Base-by-base conservation (phyloP, 2,113 vertebrate species). In the Plecturocebus donacophilus region DNA sequence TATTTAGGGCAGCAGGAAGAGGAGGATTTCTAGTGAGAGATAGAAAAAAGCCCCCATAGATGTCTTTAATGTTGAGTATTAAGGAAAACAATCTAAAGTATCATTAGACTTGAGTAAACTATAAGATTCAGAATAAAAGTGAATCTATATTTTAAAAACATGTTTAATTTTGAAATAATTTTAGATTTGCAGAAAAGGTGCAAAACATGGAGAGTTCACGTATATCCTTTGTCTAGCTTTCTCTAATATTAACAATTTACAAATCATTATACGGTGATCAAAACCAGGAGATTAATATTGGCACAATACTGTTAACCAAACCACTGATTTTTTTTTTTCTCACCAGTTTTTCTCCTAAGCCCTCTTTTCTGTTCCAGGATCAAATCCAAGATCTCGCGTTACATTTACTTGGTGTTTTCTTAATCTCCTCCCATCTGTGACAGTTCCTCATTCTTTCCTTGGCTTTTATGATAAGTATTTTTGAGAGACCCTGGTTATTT, bases 141-240 rank as follows among this genome's bases (percentile, higher is more conserved):
- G 47, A 85, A 68, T 70, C 13, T 9, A 70, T 4, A 58, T 90
- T 95, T 95, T 90, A 2, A 8, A 77, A 90, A 90, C 90, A 56
- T 84, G 32, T 85, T 94, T 90, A 76, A 79, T 49, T 32, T 70
- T 90, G 38, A 84, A 83, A 84, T 45, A 94, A 68, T 73, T 87
- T 80, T 70, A 58, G 25, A 81, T 87, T 90, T 76, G 32, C 35
- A 95, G 40, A 70, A 49, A 95, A 79, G 49, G 32, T 90, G 32
- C 12, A 70, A 75, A 95, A 58, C 40, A 64, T 12, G 89, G 58
- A 56, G 49, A 85, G 38, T 95, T 95, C 40, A 79, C 7, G 0
- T 25, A 20, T 40, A 14, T 6, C 47, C 35, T 77, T 76, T 70
- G 35, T 85, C 5, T n/a, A 70, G 40, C 13, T 92, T 76, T n/a